Evolutionary conservation across 2,113 vertebrate genomes (phyloP).

Genomic region (Psammodynastes pulverulentus): DNA sequence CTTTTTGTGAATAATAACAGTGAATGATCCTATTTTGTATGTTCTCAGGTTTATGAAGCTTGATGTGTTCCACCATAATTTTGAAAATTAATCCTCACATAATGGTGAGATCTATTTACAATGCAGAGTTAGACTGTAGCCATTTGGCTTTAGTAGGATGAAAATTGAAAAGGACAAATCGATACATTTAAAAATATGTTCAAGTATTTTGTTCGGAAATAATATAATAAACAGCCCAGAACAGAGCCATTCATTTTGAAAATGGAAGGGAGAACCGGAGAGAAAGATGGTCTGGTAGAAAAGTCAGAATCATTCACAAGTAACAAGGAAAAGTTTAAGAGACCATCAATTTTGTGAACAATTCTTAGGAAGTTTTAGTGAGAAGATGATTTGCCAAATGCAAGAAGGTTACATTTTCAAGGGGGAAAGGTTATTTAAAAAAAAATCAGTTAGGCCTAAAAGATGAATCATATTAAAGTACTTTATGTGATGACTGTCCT

Average conservation of each 20-base stretch:
- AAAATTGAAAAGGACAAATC: background rate
- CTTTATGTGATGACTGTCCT: background rate
- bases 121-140: background rate
- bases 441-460: background rate
- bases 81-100: background rate
- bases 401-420: background rate
- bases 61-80: background rate
- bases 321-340: background rate
- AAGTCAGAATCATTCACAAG: background rate
- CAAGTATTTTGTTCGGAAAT: background rate
- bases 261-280: background rate
- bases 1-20: background rate
- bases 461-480: background rate
- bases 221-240: background rate
- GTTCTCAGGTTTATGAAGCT: background rate
- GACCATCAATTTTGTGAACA: background rate
- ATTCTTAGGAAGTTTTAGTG: background rate
- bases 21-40: background rate
- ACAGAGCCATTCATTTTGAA: background rate
- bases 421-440: background rate
- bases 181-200: background rate
- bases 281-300: background rate
- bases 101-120: background rate
- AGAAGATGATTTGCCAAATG: background rate
- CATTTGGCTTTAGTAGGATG: background rate